A percentile compares a stretch with the other conserved stretches of the same genome.
These are phyloP conservation scores for Diarsia dahlii DNA, from an alignment of 2,888 invertebrate genomes.

Conservation along the genomic window DNA sequence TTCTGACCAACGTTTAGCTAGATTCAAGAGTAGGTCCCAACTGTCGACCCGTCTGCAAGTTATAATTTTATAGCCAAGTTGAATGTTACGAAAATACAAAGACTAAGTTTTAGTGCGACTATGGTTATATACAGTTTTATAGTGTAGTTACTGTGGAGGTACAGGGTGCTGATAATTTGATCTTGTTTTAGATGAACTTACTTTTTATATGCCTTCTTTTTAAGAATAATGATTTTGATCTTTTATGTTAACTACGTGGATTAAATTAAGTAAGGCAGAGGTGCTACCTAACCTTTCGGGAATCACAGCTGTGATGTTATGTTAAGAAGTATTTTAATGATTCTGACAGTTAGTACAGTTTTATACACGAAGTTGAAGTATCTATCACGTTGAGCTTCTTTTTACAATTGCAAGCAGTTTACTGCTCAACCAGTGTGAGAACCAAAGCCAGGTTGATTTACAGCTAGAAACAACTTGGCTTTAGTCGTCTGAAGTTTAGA, in stretches of 20 bases:
- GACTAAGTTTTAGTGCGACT: conserved; percentile 58
- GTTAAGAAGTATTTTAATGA: conserved; percentile 11
- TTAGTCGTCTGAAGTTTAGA: conserved; percentile 33
- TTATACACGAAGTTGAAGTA: not conserved
- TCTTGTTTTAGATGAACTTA: conserved; percentile 22
- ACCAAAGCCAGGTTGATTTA: conserved; percentile 32
- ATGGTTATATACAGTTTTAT: conserved; percentile 49
- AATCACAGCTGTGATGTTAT: no score
- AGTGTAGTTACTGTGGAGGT: conserved; percentile 5
- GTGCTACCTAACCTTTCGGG: no score
- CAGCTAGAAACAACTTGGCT: conserved; percentile 32
- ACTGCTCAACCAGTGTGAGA: not conserved
- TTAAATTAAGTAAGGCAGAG: no score
- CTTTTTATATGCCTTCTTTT: not conserved
- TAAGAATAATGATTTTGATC: conserved; percentile 18
- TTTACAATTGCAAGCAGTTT: conserved; percentile 2
- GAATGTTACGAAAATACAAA: conserved; percentile 66
- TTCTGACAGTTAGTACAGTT: conserved; percentile 8
- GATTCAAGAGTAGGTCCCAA: conserved; percentile 72
- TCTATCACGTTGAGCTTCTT: not conserved
- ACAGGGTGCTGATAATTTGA: conserved; percentile 36
- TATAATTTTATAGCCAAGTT: conserved; percentile 79
- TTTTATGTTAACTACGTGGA: not conserved
- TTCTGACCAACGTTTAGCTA: conserved; percentile 77
- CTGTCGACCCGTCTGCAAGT: conserved; percentile 75